phyloP scores from a whole-genome alignment of 2,888 invertebrate genomes.

The Papilio elwesi region DNA sequence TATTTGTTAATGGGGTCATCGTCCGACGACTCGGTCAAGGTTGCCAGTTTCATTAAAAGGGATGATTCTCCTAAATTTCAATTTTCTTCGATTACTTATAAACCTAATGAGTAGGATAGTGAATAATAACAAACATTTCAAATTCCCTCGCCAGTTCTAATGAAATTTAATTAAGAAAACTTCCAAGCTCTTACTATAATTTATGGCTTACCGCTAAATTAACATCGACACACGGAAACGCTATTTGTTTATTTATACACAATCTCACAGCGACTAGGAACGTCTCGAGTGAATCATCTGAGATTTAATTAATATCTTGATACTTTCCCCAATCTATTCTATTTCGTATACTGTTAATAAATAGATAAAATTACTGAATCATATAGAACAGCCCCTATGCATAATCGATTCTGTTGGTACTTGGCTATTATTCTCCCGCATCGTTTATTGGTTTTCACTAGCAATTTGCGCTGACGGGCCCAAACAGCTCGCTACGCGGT shows the following conservation, averaged over 20 bases:
- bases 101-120: neutral
- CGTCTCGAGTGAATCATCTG: slow-evolving; percentile 62
- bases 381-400: slow-evolving; percentile 59
- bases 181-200: slow-evolving; percentile 23
- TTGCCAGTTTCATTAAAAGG: slow-evolving; percentile 53
- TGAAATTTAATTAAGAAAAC: slow-evolving; percentile 27
- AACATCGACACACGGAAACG: slow-evolving; percentile 51
- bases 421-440: slow-evolving; percentile 67
- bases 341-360: slow-evolving; percentile 29
- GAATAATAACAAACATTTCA: neutral
- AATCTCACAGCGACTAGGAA: slow-evolving; percentile 50
- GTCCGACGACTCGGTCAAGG: slow-evolving; percentile 73
- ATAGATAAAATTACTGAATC: slow-evolving; percentile 51
- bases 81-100: slow-evolving; percentile 40
- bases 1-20: slow-evolving; percentile 57
- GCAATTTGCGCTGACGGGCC: slow-evolving; percentile 63
- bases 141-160: neutral
- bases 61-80: slow-evolving; percentile 52
- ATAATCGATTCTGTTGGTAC: slow-evolving; percentile 65
- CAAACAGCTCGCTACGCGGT: slow-evolving; percentile 57
- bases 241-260: slow-evolving; percentile 64
- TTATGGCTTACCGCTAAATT: slow-evolving; percentile 11
- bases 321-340: slow-evolving; percentile 13
- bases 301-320: slow-evolving; percentile 47
- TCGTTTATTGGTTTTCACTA: slow-evolving; percentile 59